Conservation (phyloP, 2,888 invertebrate species). For the Coleophora deauratella region DNA sequence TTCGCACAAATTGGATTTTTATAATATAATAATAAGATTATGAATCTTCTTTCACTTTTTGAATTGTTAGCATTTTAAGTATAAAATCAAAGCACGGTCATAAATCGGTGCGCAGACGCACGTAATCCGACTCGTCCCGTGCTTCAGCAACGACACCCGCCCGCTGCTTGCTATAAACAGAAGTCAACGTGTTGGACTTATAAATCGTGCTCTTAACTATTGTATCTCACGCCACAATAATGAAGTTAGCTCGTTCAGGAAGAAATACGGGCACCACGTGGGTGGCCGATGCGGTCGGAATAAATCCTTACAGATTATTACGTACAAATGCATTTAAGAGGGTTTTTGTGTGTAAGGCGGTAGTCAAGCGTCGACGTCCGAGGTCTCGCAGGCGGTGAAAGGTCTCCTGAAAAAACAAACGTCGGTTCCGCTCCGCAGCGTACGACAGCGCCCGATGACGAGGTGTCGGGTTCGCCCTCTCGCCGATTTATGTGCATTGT, state of each 20-base stretch:
- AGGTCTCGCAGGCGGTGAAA: constrained; percentile 46
- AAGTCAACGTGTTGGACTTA: constrained; percentile 73
- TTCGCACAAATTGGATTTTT: too few relatives aligned
- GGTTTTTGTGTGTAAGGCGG: constrained; percentile 57
- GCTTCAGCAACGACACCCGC: constrained; percentile 37
- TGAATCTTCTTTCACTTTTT: too few relatives aligned
- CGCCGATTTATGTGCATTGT: constrained; percentile 19
- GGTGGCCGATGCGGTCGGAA: constrained; percentile 59
- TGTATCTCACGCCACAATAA: constrained; percentile 74
- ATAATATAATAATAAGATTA: too few relatives aligned
- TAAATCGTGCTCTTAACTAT: constrained; percentile 74
- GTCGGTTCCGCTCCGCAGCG: constrained; percentile 16
- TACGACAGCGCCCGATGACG: constrained; percentile 20
- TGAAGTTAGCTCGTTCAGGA: constrained; percentile 73
- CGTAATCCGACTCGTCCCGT: constrained; percentile 56
- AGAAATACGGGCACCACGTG: constrained; percentile 70
- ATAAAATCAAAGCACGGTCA: constrained; percentile 52
- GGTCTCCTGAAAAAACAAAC: constrained; percentile 63
- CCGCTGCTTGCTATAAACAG: constrained; percentile 70
- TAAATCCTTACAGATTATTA: constrained; percentile 66
- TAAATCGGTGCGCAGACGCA: constrained; percentile 70
- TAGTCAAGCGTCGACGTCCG: constrained; percentile 45
- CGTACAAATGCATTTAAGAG: constrained; percentile 51
- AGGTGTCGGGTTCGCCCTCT: constrained; percentile 29
- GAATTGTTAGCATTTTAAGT: too few relatives aligned